Conservation (phyloP, 2,888 invertebrate species). For the Ceraclea dissimilis region DNA sequence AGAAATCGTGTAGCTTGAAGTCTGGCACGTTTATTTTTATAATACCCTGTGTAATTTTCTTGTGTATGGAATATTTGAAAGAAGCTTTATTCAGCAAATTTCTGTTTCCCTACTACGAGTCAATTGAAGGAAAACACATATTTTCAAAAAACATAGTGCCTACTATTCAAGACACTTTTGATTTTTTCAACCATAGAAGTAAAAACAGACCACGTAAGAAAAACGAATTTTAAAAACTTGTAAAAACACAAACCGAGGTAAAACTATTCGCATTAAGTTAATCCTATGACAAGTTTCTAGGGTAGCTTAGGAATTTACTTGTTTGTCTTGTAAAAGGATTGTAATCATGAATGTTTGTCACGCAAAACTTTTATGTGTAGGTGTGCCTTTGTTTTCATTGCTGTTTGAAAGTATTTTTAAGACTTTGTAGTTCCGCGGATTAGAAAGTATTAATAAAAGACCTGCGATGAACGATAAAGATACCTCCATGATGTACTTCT, state of each 20-base stretch:
- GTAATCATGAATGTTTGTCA: slow-evolving; percentile 6
- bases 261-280: slow-evolving; percentile 16
- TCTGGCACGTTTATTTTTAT: too few species aligned
- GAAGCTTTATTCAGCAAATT: too few species aligned
- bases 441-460: not conserved
- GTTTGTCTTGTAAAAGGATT: slow-evolving; percentile 1
- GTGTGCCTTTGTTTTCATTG: not conserved
- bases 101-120: too few species aligned
- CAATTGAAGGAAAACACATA: too few species aligned
- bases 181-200: too few species aligned
- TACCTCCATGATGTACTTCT: too few species aligned
- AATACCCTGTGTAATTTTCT: too few species aligned
- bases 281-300: slow-evolving; percentile 10
- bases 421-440: not conserved
- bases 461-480: too few species aligned
- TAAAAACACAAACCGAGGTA: not conserved
- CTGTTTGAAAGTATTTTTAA: slow-evolving; percentile 2
- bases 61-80: not conserved
- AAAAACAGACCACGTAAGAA: too few species aligned
- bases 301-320: slow-evolving; percentile 12
- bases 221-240: too few species aligned
- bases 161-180: not conserved
- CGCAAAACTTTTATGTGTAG: slow-evolving; percentile 12
- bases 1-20: too few species aligned
- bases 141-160: too few species aligned